Base-by-base conservation (phyloP, 2,888 invertebrate species). In the Drosophila formosana region DNA sequence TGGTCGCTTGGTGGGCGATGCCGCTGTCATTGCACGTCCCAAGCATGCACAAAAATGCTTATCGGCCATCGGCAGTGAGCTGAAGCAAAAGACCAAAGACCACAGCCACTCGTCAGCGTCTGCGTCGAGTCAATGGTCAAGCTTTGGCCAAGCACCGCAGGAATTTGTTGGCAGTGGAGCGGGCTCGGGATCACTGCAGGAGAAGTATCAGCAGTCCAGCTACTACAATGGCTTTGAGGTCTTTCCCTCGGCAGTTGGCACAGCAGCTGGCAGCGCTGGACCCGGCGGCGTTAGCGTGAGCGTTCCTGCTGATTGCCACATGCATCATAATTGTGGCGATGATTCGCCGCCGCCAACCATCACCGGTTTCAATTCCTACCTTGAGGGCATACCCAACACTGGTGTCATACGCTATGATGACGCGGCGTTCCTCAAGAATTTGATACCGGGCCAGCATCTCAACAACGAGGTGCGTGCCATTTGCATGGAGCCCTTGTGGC, bases 361-460 rank as follows among this genome's bases (percentile, higher is more conserved):
- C 67, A 91, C 89, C 41, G 91, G 91, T 64, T 92, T 90, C 68
- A 92, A 92, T 86, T 91, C 91, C 72, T 92, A 92, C 70, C 86
- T 92, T 53, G 92, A 92, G 66, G 92, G 91, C 64, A 92, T 92
- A 71, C 91, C 92, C 37, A 92, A 91, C 64, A 91, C 91, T 3
- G 91, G 90, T 8, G 90, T 90, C 57, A 91, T 91, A 63, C 92
- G 92, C 65, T 92, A 92, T 64, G 92, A 92, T 66, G 92, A 92
- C 72, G 89, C 91, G 37, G 85, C 92, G 4, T 92, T 92, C 72
- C 89, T 92, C 43, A 91, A 91, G 80, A 92, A 91, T 67, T 80
- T 93, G 64, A 92, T 92, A 82, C 92, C 93, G n/a, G 92, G 93
- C 11, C 92, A 93, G 67, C 91, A 92, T 81, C 89, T 92, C 28